A percentile compares a stretch with the other conserved stretches of the same genome.
Conservation (phyloP, 2,797 vertebrate species). For the Anabas testudineus region DNA sequence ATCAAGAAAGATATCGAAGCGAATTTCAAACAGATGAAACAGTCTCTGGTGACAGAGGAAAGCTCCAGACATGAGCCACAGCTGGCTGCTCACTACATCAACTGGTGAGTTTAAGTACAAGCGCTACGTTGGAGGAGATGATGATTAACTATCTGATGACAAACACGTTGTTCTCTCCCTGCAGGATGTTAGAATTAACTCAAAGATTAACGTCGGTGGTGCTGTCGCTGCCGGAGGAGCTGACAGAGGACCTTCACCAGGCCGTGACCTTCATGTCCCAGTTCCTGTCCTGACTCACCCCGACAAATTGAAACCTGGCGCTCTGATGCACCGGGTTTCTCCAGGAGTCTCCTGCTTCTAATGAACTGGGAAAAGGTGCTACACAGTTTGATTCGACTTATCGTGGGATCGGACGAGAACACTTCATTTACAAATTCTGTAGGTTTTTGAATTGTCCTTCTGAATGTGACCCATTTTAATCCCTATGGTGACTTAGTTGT, state of each 20-base stretch:
- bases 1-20: conserved; percentile 87
- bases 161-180: conserved; percentile 13
- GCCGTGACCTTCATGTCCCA: conserved; percentile 81
- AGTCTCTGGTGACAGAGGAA: conserved; percentile 81
- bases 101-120: conserved; percentile 78
- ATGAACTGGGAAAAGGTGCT: conserved; percentile 73
- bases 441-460: conserved; percentile 46
- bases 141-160: conserved; percentile 14
- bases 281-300: conserved; percentile 68
- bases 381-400: conserved; percentile 40
- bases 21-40: conserved; percentile 89
- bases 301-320: background rate
- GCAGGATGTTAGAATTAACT: conserved; percentile 85
- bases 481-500: conserved; percentile 36
- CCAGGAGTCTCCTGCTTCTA: conserved; percentile 19
- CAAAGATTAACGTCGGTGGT: conserved; percentile 79
- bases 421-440: conserved; percentile 33
- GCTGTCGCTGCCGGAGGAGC: conserved; percentile 82
- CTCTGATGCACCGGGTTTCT: conserved; percentile 6
- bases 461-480: conserved; percentile 35
- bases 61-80: conserved; percentile 84
- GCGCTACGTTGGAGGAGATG: background rate
- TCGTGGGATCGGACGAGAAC: conserved; percentile 20
- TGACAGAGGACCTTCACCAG: conserved; percentile 83
- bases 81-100: conserved; percentile 82